Evolutionary conservation across 1,140 invertebrate genomes (phyloP), one percentile per base, ranked within the genome.

Genomic region (Microplitis demolitor): DNA sequence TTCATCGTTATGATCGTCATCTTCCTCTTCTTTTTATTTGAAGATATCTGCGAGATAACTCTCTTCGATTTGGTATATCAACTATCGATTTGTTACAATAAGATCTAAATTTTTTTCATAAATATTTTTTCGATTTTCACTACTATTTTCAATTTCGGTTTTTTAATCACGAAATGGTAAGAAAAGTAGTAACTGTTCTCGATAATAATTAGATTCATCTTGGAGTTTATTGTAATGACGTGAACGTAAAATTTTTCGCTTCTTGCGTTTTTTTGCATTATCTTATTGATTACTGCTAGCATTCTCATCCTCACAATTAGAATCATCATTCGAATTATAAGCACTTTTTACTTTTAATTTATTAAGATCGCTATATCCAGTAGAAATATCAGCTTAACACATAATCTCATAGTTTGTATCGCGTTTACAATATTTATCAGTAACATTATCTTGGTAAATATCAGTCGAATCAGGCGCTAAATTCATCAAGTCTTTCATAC

Each of bases 21-120:
- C 37, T 39, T 39, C 37, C 37, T 0, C 4, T 39, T 39, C 37
- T 39, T 39, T 39, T 39, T 5, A 2, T 39, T 39, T 39, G 4
- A 39, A 39, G 9, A 39, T 39, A 39, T 39, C 37, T 39, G 37
- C 37, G 37, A 39, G 37, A 39, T 39, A 39, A 5, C 37, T 39
- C 37, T 39, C 37, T 39, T 39, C 37, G 3, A 5, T 39, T 39
- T 39, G 4, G 37, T 39, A 39, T 39, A 39, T 39, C 4, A 39
- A 39, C 4, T 2, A 39, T 39, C 4, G 37, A 39, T 39, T 5
- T 6, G 37, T 39, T 5, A 1, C 4, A 8, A 39, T 39, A 5
- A 39, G 62, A 68, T 69, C n/a, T 11, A 56, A 72, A 37, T 78
- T 61, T 34, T 33, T 61, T 34, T 34, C 33, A 11, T 31, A 61